Percentiles rank a stretch among this genome's conserved stretches.
Evolutionary conservation across 2,113 vertebrate genomes (phyloP).

Genomic region (Cryptomyrus ogoouensis): DNA sequence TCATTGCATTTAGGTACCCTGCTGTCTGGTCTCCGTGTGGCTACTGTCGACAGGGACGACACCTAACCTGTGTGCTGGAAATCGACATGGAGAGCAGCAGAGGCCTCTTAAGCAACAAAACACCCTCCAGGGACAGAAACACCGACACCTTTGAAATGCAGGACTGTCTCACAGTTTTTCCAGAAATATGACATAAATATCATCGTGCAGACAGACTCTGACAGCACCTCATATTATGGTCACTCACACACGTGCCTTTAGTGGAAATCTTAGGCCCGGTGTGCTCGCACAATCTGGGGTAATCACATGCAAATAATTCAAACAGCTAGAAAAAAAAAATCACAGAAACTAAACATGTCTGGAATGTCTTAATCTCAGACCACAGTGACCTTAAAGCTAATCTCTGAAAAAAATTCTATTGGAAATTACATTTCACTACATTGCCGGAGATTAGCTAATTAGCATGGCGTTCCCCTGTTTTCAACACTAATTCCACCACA

Average conservation of each 20-base stretch:
- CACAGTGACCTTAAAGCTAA: slow-evolving; percentile 42
- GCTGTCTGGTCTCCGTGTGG: not conserved
- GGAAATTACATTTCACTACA: slow-evolving; percentile 34
- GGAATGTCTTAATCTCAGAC: slow-evolving; percentile 58
- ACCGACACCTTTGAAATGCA: not conserved
- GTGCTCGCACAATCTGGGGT: slow-evolving; percentile 33
- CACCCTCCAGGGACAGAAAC: not conserved
- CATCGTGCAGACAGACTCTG: not conserved
- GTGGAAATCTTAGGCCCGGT: not conserved
- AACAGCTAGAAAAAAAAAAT: slow-evolving; percentile 45
- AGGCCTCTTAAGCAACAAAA: not conserved
- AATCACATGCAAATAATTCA: slow-evolving; percentile 59
- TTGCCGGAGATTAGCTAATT: slow-evolving; percentile 47
- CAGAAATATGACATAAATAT: not conserved
- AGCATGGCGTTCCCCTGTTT: not conserved
- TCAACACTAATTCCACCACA: not conserved
- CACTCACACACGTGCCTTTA: not conserved
- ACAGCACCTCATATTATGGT: not conserved
- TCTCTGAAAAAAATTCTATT: slow-evolving; percentile 46
- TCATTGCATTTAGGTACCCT: not conserved
- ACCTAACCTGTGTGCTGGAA: not conserved
- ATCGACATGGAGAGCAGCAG: not conserved
- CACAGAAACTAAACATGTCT: slow-evolving; percentile 46
- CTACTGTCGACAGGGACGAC: not conserved
- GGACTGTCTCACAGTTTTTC: not conserved